A percentile compares a stretch with the other conserved stretches of the same genome.
Conservation (phyloP, 1,140 invertebrate species). For the Diachasmimorpha longicaudata region DNA sequence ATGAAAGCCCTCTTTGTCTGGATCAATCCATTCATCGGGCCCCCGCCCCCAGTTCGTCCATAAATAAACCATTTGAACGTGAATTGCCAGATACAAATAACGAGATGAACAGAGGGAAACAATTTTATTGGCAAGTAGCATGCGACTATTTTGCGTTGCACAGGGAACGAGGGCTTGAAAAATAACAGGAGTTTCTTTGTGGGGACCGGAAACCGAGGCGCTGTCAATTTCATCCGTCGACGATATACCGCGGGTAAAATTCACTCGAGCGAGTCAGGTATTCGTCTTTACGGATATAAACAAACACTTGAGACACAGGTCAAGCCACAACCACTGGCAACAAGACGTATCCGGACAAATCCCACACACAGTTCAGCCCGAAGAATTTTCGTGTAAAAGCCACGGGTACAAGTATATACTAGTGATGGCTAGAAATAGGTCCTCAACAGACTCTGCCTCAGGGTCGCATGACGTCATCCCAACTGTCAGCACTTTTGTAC, state of each 20-base stretch:
- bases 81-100: not conserved
- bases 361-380: not conserved
- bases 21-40: not conserved
- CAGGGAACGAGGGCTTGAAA: not conserved
- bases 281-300: not conserved
- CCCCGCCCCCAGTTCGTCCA: not conserved
- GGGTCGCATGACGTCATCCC: slow-evolving; percentile 17
- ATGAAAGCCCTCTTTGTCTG: not conserved
- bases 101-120: not conserved
- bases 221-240: not conserved
- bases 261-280: not conserved
- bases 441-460: slow-evolving; percentile 8
- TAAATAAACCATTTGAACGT: not conserved
- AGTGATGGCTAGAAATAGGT: slow-evolving; percentile 10
- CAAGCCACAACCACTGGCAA: not conserved
- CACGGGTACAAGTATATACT: not conserved
- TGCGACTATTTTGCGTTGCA: not conserved
- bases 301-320: not conserved
- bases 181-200: not conserved
- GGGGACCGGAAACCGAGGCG: slow-evolving; percentile 4
- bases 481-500: not conserved
- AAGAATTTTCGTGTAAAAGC: not conserved
- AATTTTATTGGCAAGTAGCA: not conserved
- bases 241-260: not conserved
- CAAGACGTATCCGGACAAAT: not conserved